Evolutionary conservation across 1,140 invertebrate species (phyloP), one percentile per base, ranked within the genome.

Genomic region (Bombus waltoni): DNA sequence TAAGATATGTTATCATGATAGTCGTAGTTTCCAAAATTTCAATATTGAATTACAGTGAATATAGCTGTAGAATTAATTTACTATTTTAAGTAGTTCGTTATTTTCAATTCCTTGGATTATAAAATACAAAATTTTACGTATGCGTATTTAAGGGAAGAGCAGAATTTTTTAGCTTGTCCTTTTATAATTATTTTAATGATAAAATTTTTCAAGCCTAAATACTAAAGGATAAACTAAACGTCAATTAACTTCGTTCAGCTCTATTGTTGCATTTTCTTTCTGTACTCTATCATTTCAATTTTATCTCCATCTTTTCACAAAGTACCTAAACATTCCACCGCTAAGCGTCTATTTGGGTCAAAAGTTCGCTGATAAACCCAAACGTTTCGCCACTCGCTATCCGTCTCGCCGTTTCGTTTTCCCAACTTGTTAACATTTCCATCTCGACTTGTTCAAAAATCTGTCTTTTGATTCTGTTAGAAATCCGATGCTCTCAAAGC

Each of bases 321-420:
- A 42, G 57, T 32, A 42, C 18, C 28, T 15, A 42, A 32, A 79
- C 35, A 40, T 65, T 65, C 40, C n/a, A 5, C 10, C 38, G 22
- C 28, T 42, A 32, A 38, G 13, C 44, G 80, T 73, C 72, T 35
- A 77, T 83, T 35, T 53, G 42, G 81, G 73, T 66, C 62, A 83
- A 44, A 83, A 62, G 81, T 83, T 76, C 81, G 44, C 44, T 47
- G 62, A 83, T 40, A 53, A 77, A 76, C 44, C 47, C 44, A 32
- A 57, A 18, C 73, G 47, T 83, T 53, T 77, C 22, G 47, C 42
- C 22, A 42, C 35, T 68, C 9, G 0, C 22, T 25, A 53, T 22
- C 66, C 15, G 10, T 4, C 47, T 70, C 35, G 15, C 11, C 59
- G 35, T 3, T 59, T 57, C 79, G 22, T 57, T 35, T 47, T 5